Percentiles rank a stretch among this genome's conserved stretches.
Evolutionary conservation across 2,888 invertebrate species (phyloP).

Genomic region (Silvanus unidentatus): DNA sequence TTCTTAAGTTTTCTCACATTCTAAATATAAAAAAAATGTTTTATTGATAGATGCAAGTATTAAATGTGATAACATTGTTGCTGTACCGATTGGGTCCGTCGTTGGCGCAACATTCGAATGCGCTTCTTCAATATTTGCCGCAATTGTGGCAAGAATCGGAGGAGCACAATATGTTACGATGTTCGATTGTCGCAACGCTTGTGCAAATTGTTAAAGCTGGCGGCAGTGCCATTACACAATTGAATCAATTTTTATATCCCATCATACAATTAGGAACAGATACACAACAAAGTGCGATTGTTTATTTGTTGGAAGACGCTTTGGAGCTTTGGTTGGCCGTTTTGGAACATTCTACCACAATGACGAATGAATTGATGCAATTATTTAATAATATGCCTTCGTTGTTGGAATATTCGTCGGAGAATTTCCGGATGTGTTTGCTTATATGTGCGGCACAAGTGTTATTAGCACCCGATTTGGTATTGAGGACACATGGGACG

Average conservation of each 20-base stretch:
- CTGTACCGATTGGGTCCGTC: constrained; percentile 78
- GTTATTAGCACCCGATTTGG: constrained; percentile 70
- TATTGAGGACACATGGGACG: constrained; percentile 65
- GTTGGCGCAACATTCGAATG: constrained; percentile 63
- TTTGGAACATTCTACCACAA: constrained; percentile 66
- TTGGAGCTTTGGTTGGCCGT: constrained; percentile 84
- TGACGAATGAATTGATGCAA: constrained; percentile 62
- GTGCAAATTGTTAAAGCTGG: constrained; percentile 77
- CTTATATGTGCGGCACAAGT: constrained; percentile 80
- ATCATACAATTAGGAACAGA: constrained; percentile 74
- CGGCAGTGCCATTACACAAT: constrained; percentile 48
- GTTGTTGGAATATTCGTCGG: constrained; percentile 73
- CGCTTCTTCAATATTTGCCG: constrained; percentile 78
- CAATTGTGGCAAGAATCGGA: constrained; percentile 83
- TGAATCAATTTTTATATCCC: constrained; percentile 59
- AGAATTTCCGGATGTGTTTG: constrained; percentile 72
- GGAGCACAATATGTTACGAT: constrained; percentile 83
- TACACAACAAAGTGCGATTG: constrained; percentile 70
- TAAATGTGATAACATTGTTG: constrained; percentile 83
- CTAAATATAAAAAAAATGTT: constrained; percentile 6
- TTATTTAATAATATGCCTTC: constrained; percentile 69
- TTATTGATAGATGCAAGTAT: constrained; percentile 70
- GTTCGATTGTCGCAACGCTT: constrained; percentile 82
- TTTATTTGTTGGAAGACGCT: constrained; percentile 89
- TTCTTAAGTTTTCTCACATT: neutral